Evolutionary conservation across 2,797 vertebrate species (phyloP).

Genomic region (Alca torda): DNA sequence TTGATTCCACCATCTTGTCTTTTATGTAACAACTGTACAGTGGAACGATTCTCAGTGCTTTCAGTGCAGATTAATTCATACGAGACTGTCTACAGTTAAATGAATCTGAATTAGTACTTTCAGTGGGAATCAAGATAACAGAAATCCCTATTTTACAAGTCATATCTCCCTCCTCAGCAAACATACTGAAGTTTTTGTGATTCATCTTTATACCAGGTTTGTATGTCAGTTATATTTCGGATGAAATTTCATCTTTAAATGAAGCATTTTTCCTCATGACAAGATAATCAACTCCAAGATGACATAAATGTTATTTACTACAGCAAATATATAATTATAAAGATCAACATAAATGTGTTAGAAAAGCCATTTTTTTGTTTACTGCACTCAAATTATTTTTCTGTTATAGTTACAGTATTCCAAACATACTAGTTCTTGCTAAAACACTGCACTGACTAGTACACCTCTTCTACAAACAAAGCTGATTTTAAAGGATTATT

Average conservation of each 20-base stretch:
- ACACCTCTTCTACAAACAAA: not conserved
- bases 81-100: not conserved
- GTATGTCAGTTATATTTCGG: not conserved
- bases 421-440: not conserved
- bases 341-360: not conserved
- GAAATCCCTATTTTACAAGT: not conserved
- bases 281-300: not conserved
- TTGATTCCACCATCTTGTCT: conserved; percentile 1
- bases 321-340: not conserved
- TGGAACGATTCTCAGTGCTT: not conserved
- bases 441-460: not conserved
- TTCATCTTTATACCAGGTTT: not conserved
- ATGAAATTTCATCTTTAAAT: not conserved
- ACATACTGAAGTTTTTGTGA: not conserved
- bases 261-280: not conserved
- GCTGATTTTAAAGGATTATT: not conserved
- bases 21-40: not conserved
- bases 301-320: not conserved
- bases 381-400: not conserved
- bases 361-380: not conserved
- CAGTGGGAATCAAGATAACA: not conserved
- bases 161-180: not conserved
- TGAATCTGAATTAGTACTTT: not conserved
- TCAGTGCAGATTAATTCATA: not conserved
- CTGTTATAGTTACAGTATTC: not conserved